Evolutionary conservation across 2,797 vertebrate species (phyloP).

Genomic region (Ctenochaetus hawaiiensis): DNA sequence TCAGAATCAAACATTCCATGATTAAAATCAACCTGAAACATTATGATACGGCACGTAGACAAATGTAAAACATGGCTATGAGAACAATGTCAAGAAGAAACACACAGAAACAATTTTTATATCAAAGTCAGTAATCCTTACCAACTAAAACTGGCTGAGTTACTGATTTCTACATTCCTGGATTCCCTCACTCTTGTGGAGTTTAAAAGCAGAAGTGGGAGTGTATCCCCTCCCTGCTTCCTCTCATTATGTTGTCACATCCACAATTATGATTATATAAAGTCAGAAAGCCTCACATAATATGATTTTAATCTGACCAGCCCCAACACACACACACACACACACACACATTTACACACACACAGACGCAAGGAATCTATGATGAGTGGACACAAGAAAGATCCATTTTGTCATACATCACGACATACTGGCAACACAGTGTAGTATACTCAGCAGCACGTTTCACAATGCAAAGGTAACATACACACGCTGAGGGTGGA

Average conservation of each 20-base stretch:
- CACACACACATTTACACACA: too few species aligned
- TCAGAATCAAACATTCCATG: constrained; percentile 50
- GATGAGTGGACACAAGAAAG: too few species aligned
- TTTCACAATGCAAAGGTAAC: too few species aligned
- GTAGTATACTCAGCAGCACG: too few species aligned
- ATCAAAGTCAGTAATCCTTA: constrained; percentile 7
- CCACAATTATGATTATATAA: not conserved
- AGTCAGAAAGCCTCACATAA: not conserved
- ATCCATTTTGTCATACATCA: too few species aligned
- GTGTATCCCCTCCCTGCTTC: not conserved
- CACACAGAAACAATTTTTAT: too few species aligned
- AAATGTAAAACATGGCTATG: not conserved
- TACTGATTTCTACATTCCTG: not conserved
- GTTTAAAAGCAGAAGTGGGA: constrained; percentile 62
- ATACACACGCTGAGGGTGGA: too few species aligned
- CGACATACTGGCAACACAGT: too few species aligned
- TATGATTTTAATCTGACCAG: too few species aligned
- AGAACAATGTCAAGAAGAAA: not conserved
- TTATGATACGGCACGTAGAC: not conserved
- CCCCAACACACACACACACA: too few species aligned
- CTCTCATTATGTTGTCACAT: not conserved
- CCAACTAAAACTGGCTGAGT: not conserved
- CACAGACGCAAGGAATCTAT: too few species aligned
- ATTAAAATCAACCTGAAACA: constrained; percentile 20
- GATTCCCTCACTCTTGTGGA: not conserved